Base-by-base conservation (phyloP, 2,888 invertebrate species). In the Phrixothrix hirtus region DNA sequence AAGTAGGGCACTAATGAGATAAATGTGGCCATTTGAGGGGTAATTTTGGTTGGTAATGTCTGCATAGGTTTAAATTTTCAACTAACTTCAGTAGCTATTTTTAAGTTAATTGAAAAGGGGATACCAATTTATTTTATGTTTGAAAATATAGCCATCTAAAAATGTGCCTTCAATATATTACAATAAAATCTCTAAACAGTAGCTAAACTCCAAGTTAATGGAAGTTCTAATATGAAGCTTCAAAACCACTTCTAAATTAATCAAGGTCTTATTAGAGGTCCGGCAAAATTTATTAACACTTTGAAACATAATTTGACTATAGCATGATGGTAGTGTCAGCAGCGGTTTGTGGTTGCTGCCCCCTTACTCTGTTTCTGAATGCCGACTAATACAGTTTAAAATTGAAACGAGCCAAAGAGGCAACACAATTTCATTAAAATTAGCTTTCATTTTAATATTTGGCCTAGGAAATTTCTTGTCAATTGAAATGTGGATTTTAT, bases 271-370 rank as follows among this genome's bases (percentile, higher is more conserved):
- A 41, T 41, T 41, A 48, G 41, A 41, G 41, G 41, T 41, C 43
- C 31, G 31, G 32, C 36, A 31, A 34, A 50, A 50, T 50, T 50
- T 50, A 50, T 50, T 43, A 50, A 50, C 37, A 43, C 43, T 37
- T 43, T 39, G 39, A 48, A 39, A 39, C 47, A 39, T 48, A 48
- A 48, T 39, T 48, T 37, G 29, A 25, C 30, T 35, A 26, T 16
- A 43, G 30, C 36, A 35, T 42, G 42, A 50, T 50, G 39, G 39
- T 41, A 30, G 42, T 42, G 36, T 41, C 41, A 36, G 49, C 36
- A 25, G 51, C n/a, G 39, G 51, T 38, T 35, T 51, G 51, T 35
- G 45, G 45, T 39, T 30, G 34, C 27, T 38, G 38, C 37, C 39
- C 34, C 25, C 16, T 13, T 32, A 39, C 44, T 27, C 39, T 51